A percentile compares a stretch with the other conserved stretches of the same genome.
phyloP scores from a whole-genome alignment of 2,888 invertebrate species.

The Phalera bucephala region DNA sequence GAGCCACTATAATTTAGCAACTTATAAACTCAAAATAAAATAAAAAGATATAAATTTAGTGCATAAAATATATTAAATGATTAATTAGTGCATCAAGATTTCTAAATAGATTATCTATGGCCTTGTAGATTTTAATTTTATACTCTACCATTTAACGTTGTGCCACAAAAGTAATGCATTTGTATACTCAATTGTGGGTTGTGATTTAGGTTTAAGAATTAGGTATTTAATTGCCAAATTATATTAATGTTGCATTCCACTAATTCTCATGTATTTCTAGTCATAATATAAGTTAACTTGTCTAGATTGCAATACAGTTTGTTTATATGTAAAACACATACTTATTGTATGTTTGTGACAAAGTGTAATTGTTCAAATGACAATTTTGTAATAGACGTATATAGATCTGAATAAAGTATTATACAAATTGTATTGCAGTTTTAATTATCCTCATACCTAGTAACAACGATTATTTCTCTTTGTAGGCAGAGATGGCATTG shows the following conservation, averaged over 20 bases:
- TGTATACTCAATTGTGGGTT: slow-evolving; percentile 67
- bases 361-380: slow-evolving; percentile 55
- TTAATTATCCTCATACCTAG: slow-evolving; percentile 59
- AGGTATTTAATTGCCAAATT: slow-evolving; percentile 17
- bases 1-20: too few species aligned
- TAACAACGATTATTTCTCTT: slow-evolving; percentile 46
- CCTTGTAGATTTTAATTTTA: slow-evolving; percentile 2
- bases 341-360: slow-evolving; percentile 51
- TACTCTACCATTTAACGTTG: slow-evolving; percentile 18
- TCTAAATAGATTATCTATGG: too few species aligned
- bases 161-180: slow-evolving; percentile 43
- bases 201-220: slow-evolving; percentile 62
- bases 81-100: too few species aligned
- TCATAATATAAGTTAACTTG: slow-evolving; percentile 39
- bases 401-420: slow-evolving; percentile 67
- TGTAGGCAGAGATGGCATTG: slow-evolving; percentile 97
- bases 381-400: slow-evolving; percentile 55
- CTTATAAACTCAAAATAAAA: too few species aligned
- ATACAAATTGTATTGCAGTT: slow-evolving; percentile 83
- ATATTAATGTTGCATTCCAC: slow-evolving; percentile 36
- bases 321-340: slow-evolving; percentile 40
- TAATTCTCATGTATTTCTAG: slow-evolving; percentile 43
- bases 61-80: too few species aligned
- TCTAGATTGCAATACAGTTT: slow-evolving; percentile 77
- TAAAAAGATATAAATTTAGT: too few species aligned